phyloP scores from a whole-genome alignment of 2,113 vertebrate genomes.

The Arvicanthis niloticus region DNA sequence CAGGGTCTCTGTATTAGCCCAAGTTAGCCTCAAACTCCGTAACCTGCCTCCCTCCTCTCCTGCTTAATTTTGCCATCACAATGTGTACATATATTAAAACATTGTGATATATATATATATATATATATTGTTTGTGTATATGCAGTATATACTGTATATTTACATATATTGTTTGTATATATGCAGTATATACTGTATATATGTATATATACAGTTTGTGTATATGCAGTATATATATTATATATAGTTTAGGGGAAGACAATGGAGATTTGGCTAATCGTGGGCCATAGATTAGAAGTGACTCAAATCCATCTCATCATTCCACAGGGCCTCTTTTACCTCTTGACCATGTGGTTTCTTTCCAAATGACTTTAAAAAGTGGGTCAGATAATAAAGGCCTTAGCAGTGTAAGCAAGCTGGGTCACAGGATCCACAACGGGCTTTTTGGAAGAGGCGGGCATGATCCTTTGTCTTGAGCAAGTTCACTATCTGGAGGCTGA shows the following conservation, averaged over 20 bases:
- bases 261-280: neutral
- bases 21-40: neutral
- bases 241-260: neutral
- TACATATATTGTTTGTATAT: too few species aligned
- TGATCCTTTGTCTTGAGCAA: neutral
- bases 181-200: too few species aligned
- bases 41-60: neutral
- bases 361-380: constrained; percentile 11
- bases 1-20: neutral
- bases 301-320: neutral
- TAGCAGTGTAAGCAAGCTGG: neutral
- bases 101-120: neutral
- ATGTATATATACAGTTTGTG: too few species aligned
- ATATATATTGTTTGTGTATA: neutral
- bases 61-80: neutral
- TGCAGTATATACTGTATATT: too few species aligned
- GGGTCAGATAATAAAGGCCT: constrained; percentile 17
- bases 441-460: neutral
- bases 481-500: neutral
- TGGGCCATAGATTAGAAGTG: neutral
- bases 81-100: neutral
- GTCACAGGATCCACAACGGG: neutral
- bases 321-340: neutral
- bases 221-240: too few species aligned
- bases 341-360: neutral